phyloP scores from a whole-genome alignment of 2,113 vertebrate species.

The Melanotaenia duboulayi region DNA sequence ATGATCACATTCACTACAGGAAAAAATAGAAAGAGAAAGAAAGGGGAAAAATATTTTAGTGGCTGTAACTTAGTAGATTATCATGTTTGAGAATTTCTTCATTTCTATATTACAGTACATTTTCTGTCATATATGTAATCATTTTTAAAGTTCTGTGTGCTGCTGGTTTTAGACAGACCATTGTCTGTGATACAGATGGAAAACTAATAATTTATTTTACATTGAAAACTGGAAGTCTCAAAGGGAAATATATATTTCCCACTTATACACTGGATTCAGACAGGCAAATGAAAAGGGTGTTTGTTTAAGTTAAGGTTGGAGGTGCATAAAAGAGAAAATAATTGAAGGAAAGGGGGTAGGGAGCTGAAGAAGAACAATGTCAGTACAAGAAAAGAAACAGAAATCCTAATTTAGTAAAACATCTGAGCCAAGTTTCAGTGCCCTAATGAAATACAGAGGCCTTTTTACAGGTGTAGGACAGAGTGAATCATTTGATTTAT shows the following conservation, averaged over 20 bases:
- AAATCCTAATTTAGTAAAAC: constrained; percentile 56
- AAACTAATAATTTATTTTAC: constrained; percentile 1
- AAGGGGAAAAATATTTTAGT: neutral
- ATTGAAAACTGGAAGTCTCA: neutral
- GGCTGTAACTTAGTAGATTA: neutral
- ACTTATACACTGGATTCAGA: constrained; percentile 32
- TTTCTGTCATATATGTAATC: neutral
- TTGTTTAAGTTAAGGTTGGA: constrained; percentile 13
- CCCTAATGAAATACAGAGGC: constrained; percentile 26
- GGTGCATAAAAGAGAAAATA: constrained; percentile 16
- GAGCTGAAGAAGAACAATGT: constrained; percentile 46
- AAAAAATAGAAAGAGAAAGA: neutral
- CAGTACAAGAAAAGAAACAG: constrained; percentile 46
- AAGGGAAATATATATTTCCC: constrained; percentile 1
- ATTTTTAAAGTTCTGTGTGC: neutral
- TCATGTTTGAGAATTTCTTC: neutral
- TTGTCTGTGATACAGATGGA: neutral
- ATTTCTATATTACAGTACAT: neutral
- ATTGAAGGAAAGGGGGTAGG: constrained; percentile 28
- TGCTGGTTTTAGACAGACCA: neutral
- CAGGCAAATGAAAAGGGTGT: constrained; percentile 29
- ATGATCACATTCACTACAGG: constrained; percentile 67
- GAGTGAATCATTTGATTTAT: constrained; percentile 25
- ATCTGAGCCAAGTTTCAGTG: constrained; percentile 28
- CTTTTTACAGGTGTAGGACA: constrained; percentile 29